A percentile compares a stretch with the other conserved stretches of the same genome.
phyloP scores from a whole-genome alignment of 2,888 invertebrate species.

The Euclidia mi region DNA sequence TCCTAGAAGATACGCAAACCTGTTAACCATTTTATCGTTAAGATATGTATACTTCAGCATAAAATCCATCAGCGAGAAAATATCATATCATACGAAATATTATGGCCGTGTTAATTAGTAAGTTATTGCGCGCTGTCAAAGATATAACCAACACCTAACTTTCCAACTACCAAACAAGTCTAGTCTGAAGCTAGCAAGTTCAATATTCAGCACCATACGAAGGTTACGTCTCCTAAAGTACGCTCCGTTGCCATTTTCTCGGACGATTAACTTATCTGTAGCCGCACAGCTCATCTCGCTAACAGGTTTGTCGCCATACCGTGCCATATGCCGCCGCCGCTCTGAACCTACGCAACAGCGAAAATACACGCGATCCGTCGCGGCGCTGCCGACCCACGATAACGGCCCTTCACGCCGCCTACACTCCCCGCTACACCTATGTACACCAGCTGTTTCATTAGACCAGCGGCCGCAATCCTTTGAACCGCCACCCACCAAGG shows the following conservation, averaged over 20 bases:
- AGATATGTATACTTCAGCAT: no score
- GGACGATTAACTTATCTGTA: slow-evolving; percentile 9
- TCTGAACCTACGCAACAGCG: slow-evolving; percentile 40
- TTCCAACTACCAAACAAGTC: no score
- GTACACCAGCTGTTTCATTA: slow-evolving; percentile 13
- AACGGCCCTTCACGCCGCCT: slow-evolving; percentile 51
- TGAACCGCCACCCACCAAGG: slow-evolving; percentile 13
- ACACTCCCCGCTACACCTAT: slow-evolving; percentile 18
- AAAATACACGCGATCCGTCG: slow-evolving; percentile 70
- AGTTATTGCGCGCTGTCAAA: no score
- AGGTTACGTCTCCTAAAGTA: neutral
- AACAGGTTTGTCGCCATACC: slow-evolving; percentile 19
- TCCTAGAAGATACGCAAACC: no score
- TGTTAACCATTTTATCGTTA: no score
- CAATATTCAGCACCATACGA: neutral
- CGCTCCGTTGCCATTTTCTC: slow-evolving; percentile 1
- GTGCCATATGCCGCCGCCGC: slow-evolving; percentile 20
- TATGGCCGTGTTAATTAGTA: no score
- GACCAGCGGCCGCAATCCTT: slow-evolving; percentile 8
- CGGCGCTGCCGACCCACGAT: slow-evolving; percentile 61
- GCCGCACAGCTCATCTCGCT: slow-evolving; percentile 11
- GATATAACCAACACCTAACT: no score
- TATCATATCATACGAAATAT: no score
- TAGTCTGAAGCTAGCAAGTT: neutral
- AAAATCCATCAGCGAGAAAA: no score